Base-by-base conservation (phyloP, 1,140 invertebrate genomes). In the Drosophila erecta region DNA sequence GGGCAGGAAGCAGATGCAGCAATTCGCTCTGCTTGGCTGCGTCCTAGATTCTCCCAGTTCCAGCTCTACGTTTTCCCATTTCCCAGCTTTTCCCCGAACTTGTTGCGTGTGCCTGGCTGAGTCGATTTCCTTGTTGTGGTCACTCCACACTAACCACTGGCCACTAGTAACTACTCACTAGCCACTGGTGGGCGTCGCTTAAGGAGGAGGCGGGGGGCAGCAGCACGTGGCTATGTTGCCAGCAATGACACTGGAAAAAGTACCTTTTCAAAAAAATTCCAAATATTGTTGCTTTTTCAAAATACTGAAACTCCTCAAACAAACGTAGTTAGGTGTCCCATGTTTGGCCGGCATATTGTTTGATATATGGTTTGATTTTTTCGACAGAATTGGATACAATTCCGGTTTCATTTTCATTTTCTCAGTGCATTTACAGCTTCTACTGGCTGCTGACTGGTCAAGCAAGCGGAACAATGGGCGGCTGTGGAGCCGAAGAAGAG, bases 11-110 rank as follows among this genome's bases (percentile, higher is more conserved):
- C 58, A 77, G 79, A 86, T 81, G 78, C 83, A 87, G 74, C 81
- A 86, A 86, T 86, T 86, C 71, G 83, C 62, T 81, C 40, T 65
- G 83, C 81, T 87, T 81, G 60, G 83, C 75, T 86, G 83, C 69
- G 64, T 81, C 61, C 65, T 62, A 60, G 54, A 60, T 51, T 49
- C 56, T 72, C 35, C 20, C 41, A 41, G 15, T 20, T 22, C 59
- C 40, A 41, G 40, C 54, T 60, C 27, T n/a, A 35, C 40, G 15
- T 20, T 22, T 49, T 43, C 35, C 11, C 37, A n/a, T 46, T 56
- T 58, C 17, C 66, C 54, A 30, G 24, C n/a, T 53, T 65, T 69
- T 56, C 64, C 37, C 12, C 8, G 15, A 40, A 33, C 22, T 49
- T 60, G 69, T 74, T 74, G 71, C 71, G 69, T 73, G 69, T 53